These are phyloP conservation scores for Drosophila melanogaster DNA, from an alignment of 1,140 invertebrate species.

Conservation along the genomic window DNA sequence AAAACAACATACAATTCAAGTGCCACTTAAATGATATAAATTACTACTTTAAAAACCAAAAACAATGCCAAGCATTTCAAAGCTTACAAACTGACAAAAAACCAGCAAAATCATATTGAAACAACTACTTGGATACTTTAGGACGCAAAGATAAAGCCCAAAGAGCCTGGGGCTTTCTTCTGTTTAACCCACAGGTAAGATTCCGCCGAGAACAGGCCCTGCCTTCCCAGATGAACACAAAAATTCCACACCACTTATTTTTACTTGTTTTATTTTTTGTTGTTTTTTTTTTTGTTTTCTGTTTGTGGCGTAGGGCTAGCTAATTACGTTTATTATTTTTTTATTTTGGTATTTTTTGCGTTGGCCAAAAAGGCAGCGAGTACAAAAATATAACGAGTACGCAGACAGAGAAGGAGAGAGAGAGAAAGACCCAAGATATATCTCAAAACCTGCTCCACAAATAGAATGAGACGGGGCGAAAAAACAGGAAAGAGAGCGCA, in stretches of 20 bases:
- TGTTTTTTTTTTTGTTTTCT: slow-evolving; percentile 18
- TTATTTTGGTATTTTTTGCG: slow-evolving; percentile 64
- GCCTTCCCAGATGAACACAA: slow-evolving; percentile 44
- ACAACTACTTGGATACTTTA: slow-evolving; percentile 63
- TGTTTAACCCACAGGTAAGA: slow-evolving; percentile 68
- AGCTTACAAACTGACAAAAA: slow-evolving; percentile 31
- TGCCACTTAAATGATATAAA: slow-evolving; percentile 15
- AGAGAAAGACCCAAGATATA: slow-evolving; percentile 24
- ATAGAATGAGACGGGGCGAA: slow-evolving; percentile 9
- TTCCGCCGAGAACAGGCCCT: slow-evolving; percentile 40
- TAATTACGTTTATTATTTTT: slow-evolving; percentile 60
- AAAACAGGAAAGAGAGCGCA: slow-evolving; percentile 11
- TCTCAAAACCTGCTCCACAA: slow-evolving; percentile 43
- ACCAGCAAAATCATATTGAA: slow-evolving; percentile 59
- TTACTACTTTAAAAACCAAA: slow-evolving; percentile 16
- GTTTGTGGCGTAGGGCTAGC: slow-evolving; percentile 57
- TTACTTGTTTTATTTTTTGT: slow-evolving; percentile 2
- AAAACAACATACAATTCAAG: slow-evolving; percentile 30
- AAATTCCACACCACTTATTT: slow-evolving; percentile 37
- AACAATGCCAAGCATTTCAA: slow-evolving; percentile 31
- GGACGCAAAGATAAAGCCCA: slow-evolving; percentile 27
- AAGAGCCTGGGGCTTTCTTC: slow-evolving; percentile 56
- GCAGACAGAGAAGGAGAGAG: slow-evolving; percentile 32
- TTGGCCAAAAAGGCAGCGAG: slow-evolving; percentile 74
- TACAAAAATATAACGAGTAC: slow-evolving; percentile 52